phyloP scores from a whole-genome alignment of 2,888 invertebrate species.

The Resseliella maxima region DNA sequence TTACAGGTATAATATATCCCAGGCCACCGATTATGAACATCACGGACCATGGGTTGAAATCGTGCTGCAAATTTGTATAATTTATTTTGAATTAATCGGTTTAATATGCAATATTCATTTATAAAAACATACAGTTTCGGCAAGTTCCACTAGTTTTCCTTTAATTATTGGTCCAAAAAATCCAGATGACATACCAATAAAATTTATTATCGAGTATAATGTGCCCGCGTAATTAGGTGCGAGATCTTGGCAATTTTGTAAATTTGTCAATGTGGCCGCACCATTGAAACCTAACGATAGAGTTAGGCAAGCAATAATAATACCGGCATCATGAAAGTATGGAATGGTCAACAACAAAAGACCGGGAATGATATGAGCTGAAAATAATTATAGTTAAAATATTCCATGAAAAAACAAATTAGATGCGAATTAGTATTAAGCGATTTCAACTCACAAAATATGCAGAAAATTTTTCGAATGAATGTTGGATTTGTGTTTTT shows the following conservation, averaged over 20 bases:
- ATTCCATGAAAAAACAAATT: background rate
- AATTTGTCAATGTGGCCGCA: constrained; percentile 73
- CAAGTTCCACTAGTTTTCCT: background rate
- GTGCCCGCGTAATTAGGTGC: constrained; percentile 81
- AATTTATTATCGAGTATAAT: constrained; percentile 79
- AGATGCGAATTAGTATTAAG: too few relatives aligned
- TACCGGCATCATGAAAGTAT: constrained; percentile 73
- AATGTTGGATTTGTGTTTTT: constrained; percentile 66
- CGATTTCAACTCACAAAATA: constrained; percentile 70
- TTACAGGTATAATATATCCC: constrained; percentile 76
- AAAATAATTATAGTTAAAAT: background rate
- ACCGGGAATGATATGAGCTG: constrained; percentile 73
- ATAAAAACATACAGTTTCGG: background rate
- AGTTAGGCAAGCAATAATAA: constrained; percentile 75
- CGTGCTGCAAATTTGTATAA: constrained; percentile 73
- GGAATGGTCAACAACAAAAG: constrained; percentile 70
- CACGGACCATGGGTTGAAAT: constrained; percentile 79
- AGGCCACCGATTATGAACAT: constrained; percentile 79
- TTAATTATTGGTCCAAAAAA: constrained; percentile 79
- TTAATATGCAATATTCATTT: background rate
- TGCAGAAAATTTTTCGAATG: constrained; percentile 75
- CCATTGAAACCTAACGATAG: constrained; percentile 77
- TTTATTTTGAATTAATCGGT: background rate
- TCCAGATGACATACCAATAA: constrained; percentile 77
- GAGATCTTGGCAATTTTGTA: constrained; percentile 76